Percentiles rank a stretch among this genome's conserved stretches.
Conservation (phyloP, 2,113 vertebrate species). For the Sapayoa aenigma region DNA sequence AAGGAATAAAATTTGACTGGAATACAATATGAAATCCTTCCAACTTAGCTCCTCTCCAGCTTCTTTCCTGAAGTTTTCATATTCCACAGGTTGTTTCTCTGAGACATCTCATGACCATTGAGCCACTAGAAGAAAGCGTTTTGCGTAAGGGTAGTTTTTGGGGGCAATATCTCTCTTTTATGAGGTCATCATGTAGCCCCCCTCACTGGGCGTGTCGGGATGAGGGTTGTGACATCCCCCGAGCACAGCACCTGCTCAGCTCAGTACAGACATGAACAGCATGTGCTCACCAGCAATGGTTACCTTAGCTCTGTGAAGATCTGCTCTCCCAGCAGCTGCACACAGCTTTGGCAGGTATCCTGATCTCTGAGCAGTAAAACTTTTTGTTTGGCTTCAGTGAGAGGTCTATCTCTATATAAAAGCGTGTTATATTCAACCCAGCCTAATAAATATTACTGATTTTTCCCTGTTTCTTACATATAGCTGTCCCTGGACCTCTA, state of each 20-base stretch:
- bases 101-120: fast-evolving
- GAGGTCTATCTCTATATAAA: neutral
- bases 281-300: neutral
- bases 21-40: neutral
- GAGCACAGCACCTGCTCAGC: fast-evolving
- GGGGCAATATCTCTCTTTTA: neutral
- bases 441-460: neutral
- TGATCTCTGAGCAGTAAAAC: neutral
- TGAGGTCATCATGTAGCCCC: neutral
- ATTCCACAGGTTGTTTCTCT: neutral
- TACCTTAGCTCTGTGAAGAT: neutral
- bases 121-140: neutral
- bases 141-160: neutral
- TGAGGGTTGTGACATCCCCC: neutral
- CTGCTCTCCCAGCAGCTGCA: neutral
- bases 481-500: slow-evolving; percentile 97
- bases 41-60: neutral
- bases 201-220: fast-evolving
- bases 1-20: neutral
- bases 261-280: fast-evolving
- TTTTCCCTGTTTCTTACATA: slow-evolving; percentile 6
- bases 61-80: neutral
- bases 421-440: neutral
- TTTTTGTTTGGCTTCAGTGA: neutral
- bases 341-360: fast-evolving